These are phyloP conservation scores for Tipula confusa DNA, from an alignment of 2,888 invertebrate species.

Conservation along the genomic window DNA sequence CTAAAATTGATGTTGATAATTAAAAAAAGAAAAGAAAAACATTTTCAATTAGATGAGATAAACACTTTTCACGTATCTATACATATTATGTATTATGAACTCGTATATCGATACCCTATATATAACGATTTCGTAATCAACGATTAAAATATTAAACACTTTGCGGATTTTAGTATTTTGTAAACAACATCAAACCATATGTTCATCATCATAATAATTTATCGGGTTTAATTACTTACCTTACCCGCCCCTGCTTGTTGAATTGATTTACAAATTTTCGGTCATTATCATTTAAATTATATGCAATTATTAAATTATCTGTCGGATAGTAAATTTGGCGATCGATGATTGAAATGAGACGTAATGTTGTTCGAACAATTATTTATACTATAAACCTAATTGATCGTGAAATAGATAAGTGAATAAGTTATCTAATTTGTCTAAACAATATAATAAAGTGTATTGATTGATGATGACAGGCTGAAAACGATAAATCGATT, in stretches of 20 bases:
- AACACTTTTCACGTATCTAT: not conserved
- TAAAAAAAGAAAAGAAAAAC: too few species aligned
- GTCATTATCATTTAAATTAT: not conserved
- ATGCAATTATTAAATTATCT: not conserved
- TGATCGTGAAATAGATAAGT: too few species aligned
- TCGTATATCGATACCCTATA: not conserved
- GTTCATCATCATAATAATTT: not conserved
- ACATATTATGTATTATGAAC: not conserved
- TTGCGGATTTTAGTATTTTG: not conserved
- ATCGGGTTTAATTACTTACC: not conserved
- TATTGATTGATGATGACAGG: not conserved
- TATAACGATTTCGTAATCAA: not conserved
- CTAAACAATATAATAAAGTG: not conserved
- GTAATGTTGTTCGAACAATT: not conserved
- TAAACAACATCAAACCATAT: not conserved
- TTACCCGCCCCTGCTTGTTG: not conserved
- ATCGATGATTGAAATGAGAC: not conserved
- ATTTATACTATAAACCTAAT: not conserved
- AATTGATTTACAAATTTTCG: not conserved
- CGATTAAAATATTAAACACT: not conserved
- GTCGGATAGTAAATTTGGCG: not conserved
- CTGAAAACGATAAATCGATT: too few species aligned
- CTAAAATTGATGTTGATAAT: not conserved
- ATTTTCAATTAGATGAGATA: not conserved
- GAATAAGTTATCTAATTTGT: not conserved